These are phyloP conservation scores for Heteronetta atricapilla DNA, from an alignment of 2,113 vertebrate species.

Conservation along the genomic window DNA sequence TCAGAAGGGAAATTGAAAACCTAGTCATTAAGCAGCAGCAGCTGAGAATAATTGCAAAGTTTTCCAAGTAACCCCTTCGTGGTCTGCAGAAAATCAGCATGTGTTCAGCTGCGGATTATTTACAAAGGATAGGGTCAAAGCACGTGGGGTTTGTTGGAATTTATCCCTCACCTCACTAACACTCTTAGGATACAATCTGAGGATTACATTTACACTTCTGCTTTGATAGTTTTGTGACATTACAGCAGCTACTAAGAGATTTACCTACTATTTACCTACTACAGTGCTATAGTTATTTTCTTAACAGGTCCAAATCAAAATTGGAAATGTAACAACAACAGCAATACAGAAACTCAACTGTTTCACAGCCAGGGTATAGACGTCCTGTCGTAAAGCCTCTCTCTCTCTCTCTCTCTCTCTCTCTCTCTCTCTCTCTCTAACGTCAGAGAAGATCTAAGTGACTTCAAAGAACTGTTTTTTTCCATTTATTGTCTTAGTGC, in stretches of 20 bases:
- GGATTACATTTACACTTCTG: background rate
- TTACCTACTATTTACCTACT: background rate
- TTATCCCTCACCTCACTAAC: background rate
- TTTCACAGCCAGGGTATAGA: background rate
- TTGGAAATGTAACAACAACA: background rate
- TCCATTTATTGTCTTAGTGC: background rate
- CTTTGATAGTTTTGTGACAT: background rate
- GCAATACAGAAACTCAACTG: background rate
- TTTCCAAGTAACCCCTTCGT: background rate
- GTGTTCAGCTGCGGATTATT: background rate
- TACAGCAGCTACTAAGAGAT: background rate
- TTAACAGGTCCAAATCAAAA: background rate
- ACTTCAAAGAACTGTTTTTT: background rate
- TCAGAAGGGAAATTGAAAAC: background rate
- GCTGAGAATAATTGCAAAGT: background rate
- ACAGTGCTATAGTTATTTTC: background rate
- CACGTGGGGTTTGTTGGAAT: background rate
- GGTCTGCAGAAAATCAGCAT: background rate
- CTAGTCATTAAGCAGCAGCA: background rate
- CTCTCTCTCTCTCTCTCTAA: background rate
- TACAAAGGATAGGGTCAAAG: background rate
- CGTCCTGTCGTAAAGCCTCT: background rate
- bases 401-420: too few relatives aligned
- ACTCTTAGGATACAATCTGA: background rate
- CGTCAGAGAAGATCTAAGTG: accelerated